A percentile compares a stretch with the other conserved stretches of the same genome.
phyloP scores from a whole-genome alignment of 37 sponge, comb jelly and placozoan species.

The Halichondria panicea region DNA sequence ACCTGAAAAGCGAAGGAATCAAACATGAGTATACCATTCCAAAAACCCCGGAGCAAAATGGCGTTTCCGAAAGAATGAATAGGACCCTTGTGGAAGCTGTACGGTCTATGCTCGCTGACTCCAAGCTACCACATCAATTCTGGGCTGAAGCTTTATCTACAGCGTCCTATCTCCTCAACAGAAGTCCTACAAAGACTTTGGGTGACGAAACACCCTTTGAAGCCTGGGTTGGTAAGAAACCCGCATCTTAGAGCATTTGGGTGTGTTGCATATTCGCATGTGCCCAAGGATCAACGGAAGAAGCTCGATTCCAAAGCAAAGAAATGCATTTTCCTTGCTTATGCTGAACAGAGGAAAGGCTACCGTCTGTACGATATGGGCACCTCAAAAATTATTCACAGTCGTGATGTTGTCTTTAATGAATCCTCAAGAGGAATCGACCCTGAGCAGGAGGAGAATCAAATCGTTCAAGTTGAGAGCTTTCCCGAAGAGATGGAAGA shows the following conservation, averaged over 20 bases:
- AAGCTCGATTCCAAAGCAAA: constrained; percentile 54
- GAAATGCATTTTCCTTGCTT: constrained; percentile 43
- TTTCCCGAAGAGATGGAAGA: not conserved
- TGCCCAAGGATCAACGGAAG: constrained; percentile 42
- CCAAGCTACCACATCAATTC: constrained; percentile 25
- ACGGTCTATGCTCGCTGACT: constrained; percentile 66
- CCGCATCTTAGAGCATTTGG: constrained; percentile 42
- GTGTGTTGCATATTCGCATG: constrained; percentile 35
- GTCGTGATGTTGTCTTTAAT: constrained; percentile 65
- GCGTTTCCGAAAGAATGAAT: constrained; percentile 50
- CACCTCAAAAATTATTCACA: constrained; percentile 25
- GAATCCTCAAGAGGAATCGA: constrained; percentile 32
- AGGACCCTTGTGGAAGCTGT: constrained; percentile 63
- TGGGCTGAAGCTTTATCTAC: constrained; percentile 46
- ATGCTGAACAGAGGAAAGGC: constrained; percentile 39
- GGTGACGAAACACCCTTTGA: constrained; percentile 25
- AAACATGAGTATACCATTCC: constrained; percentile 38
- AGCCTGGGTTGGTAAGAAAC: constrained; percentile 35
- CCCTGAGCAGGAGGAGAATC: constrained; percentile 13
- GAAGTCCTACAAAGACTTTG: constrained; percentile 43
- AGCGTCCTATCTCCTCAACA: constrained; percentile 47
- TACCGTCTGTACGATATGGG: constrained; percentile 46
- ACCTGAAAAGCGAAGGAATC: constrained; percentile 44
- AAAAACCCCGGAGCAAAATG: constrained; percentile 54
- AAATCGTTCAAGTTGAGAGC: constrained; percentile 10